Base-by-base conservation (phyloP, 2,113 vertebrate genomes). In the Gallinago undulata region DNA sequence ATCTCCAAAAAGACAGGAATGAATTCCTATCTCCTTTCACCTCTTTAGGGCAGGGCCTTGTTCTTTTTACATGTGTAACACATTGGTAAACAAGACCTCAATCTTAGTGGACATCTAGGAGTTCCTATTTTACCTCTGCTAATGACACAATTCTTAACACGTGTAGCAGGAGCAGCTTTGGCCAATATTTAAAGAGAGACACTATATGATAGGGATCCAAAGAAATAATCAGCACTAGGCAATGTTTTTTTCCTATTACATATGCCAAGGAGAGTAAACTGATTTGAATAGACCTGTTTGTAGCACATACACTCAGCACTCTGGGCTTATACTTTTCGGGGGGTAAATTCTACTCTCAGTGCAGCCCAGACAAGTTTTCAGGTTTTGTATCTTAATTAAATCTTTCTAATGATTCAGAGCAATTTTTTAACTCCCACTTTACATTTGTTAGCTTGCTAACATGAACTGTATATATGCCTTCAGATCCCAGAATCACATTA, bases 311-410 rank as follows among this genome's bases (percentile, higher is more conserved):
- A 31, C 8, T 31, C 47, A 39, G 21, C 67, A 56, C 56, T 95
- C 35, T 88, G 69, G 76, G 63, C 31, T 86, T n/a, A 47, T 59
- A 80, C 17, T 59, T 94, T 92, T 92, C 3, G 1, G 17, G 55
- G 43, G 57, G 30, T 91, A 74, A 84, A 93, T 96, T 86, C 76
- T 68, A 22, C 39, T 83, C 56, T 73, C 13, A 0, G 15, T 51
- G 41, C 27, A 89, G 22, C 21, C 51, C 33, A 94, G 56, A 63
- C 51, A 86, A 90, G 43, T 92, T 78, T 89, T 81, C 47, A 80
- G 85, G 39, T 14, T 90, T 95, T 95, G 63, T 94, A 96, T 97
- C 96, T 97, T 96, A 96, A 97, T 93, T 81, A 94, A 97, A 93
- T 92, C 91, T 96, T 92, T 94, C 78, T 97, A 97, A 96, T 96